phyloP scores from a whole-genome alignment of 2,888 invertebrate species.

The Cantharis nigra region DNA sequence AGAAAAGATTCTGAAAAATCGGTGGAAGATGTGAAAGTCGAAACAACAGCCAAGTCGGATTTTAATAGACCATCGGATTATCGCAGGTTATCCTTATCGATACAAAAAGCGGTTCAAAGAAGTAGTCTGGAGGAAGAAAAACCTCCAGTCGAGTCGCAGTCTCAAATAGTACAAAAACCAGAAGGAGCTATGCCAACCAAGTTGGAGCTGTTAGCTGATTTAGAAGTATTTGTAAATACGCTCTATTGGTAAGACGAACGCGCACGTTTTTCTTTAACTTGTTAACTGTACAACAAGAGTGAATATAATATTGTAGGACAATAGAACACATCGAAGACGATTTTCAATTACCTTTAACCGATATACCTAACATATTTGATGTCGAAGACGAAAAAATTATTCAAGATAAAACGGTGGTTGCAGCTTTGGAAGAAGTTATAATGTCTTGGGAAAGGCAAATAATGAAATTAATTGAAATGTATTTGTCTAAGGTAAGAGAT shows the following conservation, averaged over 20 bases:
- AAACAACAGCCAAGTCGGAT: constrained; percentile 20
- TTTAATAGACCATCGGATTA: constrained; percentile 63
- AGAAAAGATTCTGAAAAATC: not conserved
- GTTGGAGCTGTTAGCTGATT: constrained; percentile 58
- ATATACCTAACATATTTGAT: constrained; percentile 59
- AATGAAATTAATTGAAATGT: constrained; percentile 60
- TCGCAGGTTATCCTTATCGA: constrained; percentile 60
- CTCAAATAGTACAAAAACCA: not conserved
- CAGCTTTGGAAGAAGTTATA: constrained; percentile 66
- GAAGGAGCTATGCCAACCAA: constrained; percentile 45
- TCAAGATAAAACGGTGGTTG: constrained; percentile 58
- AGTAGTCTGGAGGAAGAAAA: not conserved
- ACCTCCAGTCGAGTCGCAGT: not conserved
- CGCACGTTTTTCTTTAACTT: not conserved
- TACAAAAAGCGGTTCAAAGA: constrained; percentile 42
- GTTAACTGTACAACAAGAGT: not conserved
- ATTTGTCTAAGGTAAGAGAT: constrained; percentile 58
- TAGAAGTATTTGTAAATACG: constrained; percentile 59
- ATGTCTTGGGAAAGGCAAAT: constrained; percentile 71
- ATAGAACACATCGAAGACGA: constrained; percentile 78
- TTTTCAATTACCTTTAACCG: constrained; percentile 67
- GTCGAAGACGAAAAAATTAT: constrained; percentile 47
- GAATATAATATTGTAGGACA: constrained; percentile 59
- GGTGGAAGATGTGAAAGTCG: not conserved
- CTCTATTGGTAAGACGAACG: constrained; percentile 53